Percentiles rank a stretch among this genome's conserved stretches.
These are phyloP conservation scores for Arctopsyche grandis DNA, from an alignment of 1,140 invertebrate genomes.

Conservation along the genomic window DNA sequence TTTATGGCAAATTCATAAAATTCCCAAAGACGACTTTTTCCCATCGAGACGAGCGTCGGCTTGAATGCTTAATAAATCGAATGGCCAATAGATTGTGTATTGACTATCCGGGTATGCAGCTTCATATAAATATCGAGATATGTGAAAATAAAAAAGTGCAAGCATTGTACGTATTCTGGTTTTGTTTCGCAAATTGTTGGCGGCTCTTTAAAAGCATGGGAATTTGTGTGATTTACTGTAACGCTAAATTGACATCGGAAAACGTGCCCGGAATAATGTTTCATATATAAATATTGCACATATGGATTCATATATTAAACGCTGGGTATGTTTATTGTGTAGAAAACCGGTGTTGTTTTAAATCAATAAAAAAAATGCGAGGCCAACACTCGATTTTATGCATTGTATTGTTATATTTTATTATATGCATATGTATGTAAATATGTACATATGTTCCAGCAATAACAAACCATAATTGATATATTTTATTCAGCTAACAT, in stretches of 20 bases:
- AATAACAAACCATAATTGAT: no score
- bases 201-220: background rate
- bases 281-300: background rate
- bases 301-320: background rate
- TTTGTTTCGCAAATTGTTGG: constrained; percentile 1
- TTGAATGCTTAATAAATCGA: constrained; percentile 7
- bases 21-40: background rate
- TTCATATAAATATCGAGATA: no score
- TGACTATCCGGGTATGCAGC: no score
- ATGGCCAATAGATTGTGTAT: no score
- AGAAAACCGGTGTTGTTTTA: no score
- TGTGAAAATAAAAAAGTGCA: background rate
- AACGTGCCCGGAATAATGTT: constrained; percentile 13
- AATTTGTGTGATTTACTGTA: constrained; percentile 31
- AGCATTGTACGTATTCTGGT: background rate
- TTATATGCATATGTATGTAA: no score
- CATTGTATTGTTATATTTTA: no score
- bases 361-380: background rate
- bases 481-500: no score
- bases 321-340: background rate
- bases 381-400: no score
- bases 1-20: background rate
- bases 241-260: constrained; percentile 22
- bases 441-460: no score
- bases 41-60: background rate